Conservation (phyloP, 2,797 vertebrate species). For the Falco concolor region DNA sequence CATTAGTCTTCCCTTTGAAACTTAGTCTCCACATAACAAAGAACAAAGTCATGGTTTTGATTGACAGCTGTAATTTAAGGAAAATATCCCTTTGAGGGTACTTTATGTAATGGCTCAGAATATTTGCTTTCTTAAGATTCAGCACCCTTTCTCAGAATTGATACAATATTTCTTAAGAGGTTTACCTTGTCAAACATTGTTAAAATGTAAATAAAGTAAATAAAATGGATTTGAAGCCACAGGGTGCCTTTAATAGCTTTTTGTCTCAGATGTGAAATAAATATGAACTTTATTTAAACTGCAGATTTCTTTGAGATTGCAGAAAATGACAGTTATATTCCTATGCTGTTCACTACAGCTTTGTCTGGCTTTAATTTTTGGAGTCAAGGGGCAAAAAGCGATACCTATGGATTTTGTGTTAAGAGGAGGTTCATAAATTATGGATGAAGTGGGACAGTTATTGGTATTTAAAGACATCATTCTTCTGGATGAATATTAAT, state of each 20-base stretch:
- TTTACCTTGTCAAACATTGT: constrained; percentile 61
- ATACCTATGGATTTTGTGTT: constrained; percentile 61
- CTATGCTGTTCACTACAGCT: not conserved
- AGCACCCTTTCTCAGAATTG: constrained; percentile 31
- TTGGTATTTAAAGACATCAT: constrained; percentile 57
- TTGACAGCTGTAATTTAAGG: constrained; percentile 12
- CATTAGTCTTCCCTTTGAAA: not conserved
- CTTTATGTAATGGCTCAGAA: constrained; percentile 6
- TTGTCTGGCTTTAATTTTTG: constrained; percentile 53
- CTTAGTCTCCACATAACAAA: not conserved
- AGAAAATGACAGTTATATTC: constrained; percentile 42
- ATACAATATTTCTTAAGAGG: constrained; percentile 62
- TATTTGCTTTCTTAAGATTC: constrained; percentile 59
- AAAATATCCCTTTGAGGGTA: constrained; percentile 32
- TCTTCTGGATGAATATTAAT: constrained; percentile 58
- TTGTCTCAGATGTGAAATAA: constrained; percentile 46
- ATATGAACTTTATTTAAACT: constrained; percentile 40
- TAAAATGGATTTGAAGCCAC: constrained; percentile 60
- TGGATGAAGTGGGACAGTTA: constrained; percentile 44
- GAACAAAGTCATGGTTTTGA: constrained; percentile 12
- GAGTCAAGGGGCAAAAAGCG: constrained; percentile 48
- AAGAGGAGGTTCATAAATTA: constrained; percentile 65
- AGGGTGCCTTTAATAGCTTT: constrained; percentile 58
- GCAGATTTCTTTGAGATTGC: constrained; percentile 1
- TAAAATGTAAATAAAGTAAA: constrained; percentile 75